Percentiles rank a stretch among this genome's conserved stretches.
Conservation (phyloP, 2,888 invertebrate genomes). For the Lordiphosa fenestrarum region DNA sequence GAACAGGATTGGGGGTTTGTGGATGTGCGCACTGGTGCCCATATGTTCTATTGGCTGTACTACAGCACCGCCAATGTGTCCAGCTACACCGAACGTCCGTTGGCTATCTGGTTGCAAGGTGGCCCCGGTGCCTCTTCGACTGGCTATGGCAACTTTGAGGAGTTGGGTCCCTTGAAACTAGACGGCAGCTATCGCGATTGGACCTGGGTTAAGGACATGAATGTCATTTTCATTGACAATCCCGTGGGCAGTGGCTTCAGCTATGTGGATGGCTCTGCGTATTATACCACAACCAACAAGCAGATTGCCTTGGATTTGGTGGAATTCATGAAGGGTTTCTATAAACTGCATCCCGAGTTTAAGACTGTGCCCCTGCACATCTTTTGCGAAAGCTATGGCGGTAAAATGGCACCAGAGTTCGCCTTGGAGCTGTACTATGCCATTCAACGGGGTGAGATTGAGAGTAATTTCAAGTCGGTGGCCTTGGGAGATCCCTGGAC, state of each 20-base stretch:
- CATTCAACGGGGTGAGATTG: constrained; percentile 83
- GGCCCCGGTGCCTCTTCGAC: constrained; percentile 91
- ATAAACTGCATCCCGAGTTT: constrained; percentile 85
- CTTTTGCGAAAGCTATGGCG: constrained; percentile 94
- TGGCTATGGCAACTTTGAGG: constrained; percentile 92
- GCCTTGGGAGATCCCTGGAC: constrained; percentile 95
- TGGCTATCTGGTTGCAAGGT: constrained; percentile 94
- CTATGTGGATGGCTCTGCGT: constrained; percentile 84
- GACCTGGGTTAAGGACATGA: constrained; percentile 90
- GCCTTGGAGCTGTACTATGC: constrained; percentile 83
- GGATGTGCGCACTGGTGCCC: constrained; percentile 86
- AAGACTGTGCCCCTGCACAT: constrained; percentile 89
- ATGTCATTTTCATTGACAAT: constrained; percentile 93
- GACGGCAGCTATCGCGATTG: constrained; percentile 85
- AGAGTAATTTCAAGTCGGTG: constrained; percentile 88
- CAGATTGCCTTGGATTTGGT: constrained; percentile 89
- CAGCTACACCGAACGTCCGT: constrained; percentile 85
- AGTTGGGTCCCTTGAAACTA: constrained; percentile 88
- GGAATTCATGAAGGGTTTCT: constrained; percentile 86
- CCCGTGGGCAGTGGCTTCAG: constrained; percentile 95
- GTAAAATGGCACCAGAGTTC: constrained; percentile 95
- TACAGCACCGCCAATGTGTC: constrained; percentile 85
- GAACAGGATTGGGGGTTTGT: constrained; percentile 89
- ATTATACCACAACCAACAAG: constrained; percentile 82
- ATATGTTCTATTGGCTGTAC: constrained; percentile 94